Evolutionary conservation across 2,888 invertebrate species (phyloP).

Genomic region (Xestia sexstrigata): DNA sequence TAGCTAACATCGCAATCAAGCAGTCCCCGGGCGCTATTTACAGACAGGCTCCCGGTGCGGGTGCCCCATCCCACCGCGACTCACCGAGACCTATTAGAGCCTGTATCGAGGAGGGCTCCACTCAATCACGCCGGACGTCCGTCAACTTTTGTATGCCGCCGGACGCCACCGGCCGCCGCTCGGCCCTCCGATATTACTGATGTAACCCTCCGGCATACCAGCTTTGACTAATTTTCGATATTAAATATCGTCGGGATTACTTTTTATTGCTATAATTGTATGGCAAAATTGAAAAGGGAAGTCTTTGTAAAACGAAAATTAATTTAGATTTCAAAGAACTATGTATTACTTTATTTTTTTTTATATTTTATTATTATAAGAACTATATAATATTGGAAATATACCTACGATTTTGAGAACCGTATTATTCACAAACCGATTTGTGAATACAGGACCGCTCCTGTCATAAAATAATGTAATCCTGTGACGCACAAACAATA

Average conservation of each 20-base stretch:
- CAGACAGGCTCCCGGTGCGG: constrained; percentile 69
- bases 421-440: constrained; percentile 22
- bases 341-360: too few species aligned
- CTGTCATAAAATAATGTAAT: constrained; percentile 37
- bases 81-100: constrained; percentile 82
- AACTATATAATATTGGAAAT: constrained; percentile 9
- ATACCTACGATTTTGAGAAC: constrained; percentile 6
- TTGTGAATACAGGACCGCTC: not conserved
- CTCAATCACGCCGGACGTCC: constrained; percentile 87
- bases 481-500: constrained; percentile 44
- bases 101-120: constrained; percentile 81
- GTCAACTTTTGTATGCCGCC: constrained; percentile 83
- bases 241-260: constrained; percentile 65
- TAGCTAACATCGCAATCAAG: constrained; percentile 77
- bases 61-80: constrained; percentile 66
- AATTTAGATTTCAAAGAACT: constrained; percentile 28
- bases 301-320: constrained; percentile 33
- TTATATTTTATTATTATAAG: too few species aligned
- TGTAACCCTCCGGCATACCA: constrained; percentile 69
- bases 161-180: constrained; percentile 64
- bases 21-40: constrained; percentile 81
- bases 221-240: constrained; percentile 75
- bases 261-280: constrained; percentile 56
- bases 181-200: constrained; percentile 77
- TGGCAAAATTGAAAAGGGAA: constrained; percentile 43